Percentiles rank a stretch among this genome's conserved stretches.
These are phyloP conservation scores for Sciurus carolinensis DNA, from an alignment of 2,797 vertebrate genomes.

Conservation along the genomic window DNA sequence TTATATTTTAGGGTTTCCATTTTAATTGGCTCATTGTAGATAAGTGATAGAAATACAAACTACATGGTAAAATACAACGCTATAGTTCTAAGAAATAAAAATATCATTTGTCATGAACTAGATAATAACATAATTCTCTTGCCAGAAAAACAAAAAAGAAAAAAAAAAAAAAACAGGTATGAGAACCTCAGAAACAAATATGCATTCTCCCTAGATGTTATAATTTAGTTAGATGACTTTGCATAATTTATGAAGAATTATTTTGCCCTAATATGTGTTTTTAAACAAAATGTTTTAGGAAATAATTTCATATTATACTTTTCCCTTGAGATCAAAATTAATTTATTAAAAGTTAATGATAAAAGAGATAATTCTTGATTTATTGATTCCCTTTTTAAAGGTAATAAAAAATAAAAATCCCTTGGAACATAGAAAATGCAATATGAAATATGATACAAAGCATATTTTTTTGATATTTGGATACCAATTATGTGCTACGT, in stretches of 20 bases:
- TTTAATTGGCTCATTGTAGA: background rate
- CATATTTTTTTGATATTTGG: background rate
- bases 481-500: background rate
- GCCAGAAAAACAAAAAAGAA: background rate
- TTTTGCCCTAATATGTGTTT: background rate
- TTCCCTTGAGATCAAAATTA: background rate
- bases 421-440: conserved; percentile 1
- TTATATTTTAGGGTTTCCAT: background rate
- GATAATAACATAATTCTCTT: conserved; percentile 20
- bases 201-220: background rate
- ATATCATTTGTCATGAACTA: background rate
- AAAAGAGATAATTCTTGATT: background rate
- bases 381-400: background rate
- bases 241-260: background rate
- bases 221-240: background rate
- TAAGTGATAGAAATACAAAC: background rate
- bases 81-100: conserved; percentile 5
- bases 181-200: background rate
- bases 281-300: conserved; percentile 48
- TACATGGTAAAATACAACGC: background rate
- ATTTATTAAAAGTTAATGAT: conserved; percentile 23
- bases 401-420: background rate
- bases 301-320: background rate
- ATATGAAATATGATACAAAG: background rate
- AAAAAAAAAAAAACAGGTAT: background rate